These are phyloP conservation scores for Drosophila anceps DNA, from an alignment of 2,888 invertebrate species.

Conservation along the genomic window DNA sequence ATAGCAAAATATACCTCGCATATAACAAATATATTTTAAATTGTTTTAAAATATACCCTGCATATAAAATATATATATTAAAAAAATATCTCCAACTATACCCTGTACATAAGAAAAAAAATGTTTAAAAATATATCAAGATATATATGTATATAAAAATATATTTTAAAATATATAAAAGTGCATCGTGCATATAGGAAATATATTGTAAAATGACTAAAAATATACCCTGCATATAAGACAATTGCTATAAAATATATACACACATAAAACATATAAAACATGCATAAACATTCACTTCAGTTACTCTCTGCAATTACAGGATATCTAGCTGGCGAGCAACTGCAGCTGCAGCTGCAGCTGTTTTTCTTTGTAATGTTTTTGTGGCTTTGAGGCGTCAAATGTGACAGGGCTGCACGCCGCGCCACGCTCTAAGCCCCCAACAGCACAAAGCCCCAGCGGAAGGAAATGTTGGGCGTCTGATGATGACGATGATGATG, in stretches of 20 bases:
- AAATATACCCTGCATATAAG: background rate
- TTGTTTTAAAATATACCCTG: background rate
- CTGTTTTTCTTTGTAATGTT: slow-evolving; percentile 28
- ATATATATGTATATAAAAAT: background rate
- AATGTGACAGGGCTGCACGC: slow-evolving; percentile 53
- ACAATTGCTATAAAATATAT: background rate
- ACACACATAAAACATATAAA: no score
- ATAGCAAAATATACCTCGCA: background rate
- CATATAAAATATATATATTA: no score
- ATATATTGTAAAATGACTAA: no score
- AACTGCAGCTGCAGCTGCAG: rapidly evolving
- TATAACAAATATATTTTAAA: background rate
- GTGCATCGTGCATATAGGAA: no score
- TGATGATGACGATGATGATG: slow-evolving; percentile 49
- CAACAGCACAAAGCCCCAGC: slow-evolving; percentile 24
- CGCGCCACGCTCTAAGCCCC: background rate
- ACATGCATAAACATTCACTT: background rate
- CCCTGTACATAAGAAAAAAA: no score
- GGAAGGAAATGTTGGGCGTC: slow-evolving; percentile 68
- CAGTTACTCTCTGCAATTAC: background rate
- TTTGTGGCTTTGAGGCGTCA: slow-evolving; percentile 61
- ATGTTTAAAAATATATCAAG: background rate
- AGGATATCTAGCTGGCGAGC: slow-evolving; percentile 14
- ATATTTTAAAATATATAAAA: background rate
- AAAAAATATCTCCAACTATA: no score